These are phyloP conservation scores for Trachelus iudaicus DNA, from an alignment of 2,888 invertebrate species.

Conservation along the genomic window DNA sequence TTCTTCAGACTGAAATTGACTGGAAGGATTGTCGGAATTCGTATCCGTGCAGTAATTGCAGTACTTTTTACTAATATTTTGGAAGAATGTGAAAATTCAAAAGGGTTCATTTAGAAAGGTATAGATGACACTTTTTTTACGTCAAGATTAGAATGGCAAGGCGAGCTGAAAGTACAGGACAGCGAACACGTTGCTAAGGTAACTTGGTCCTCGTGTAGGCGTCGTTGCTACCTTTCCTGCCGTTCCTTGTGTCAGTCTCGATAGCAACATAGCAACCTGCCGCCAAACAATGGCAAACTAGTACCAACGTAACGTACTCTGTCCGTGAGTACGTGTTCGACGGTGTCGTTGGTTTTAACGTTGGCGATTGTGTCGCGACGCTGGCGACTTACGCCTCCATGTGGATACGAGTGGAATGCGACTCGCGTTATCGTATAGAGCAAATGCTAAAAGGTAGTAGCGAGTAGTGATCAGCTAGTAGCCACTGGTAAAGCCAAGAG, in stretches of 20 bases:
- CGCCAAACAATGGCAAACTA: conserved; percentile 19
- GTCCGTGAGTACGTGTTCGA: neutral
- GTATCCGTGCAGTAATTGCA: neutral
- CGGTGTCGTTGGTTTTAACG: neutral
- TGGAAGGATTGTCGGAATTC: neutral
- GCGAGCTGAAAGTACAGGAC: neutral
- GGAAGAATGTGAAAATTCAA: neutral
- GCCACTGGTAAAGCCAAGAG: neutral
- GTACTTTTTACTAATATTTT: neutral
- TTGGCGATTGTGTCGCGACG: neutral
- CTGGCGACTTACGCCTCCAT: neutral
- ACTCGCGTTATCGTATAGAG: neutral
- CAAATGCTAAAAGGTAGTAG: neutral
- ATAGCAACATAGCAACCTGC: conserved; percentile 31
- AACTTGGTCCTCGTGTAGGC: neutral
- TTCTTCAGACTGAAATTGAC: neutral
- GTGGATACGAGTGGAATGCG: neutral
- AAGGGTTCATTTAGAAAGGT: neutral
- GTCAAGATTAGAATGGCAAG: neutral
- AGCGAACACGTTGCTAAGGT: neutral
- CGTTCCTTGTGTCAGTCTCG: conserved; percentile 28
- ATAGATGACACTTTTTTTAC: neutral
- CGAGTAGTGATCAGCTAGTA: neutral
- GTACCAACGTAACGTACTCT: conserved; percentile 24
- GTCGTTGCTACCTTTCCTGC: neutral